These are phyloP conservation scores for Stenurella melanura DNA, from an alignment of 2,888 invertebrate species.

Conservation along the genomic window DNA sequence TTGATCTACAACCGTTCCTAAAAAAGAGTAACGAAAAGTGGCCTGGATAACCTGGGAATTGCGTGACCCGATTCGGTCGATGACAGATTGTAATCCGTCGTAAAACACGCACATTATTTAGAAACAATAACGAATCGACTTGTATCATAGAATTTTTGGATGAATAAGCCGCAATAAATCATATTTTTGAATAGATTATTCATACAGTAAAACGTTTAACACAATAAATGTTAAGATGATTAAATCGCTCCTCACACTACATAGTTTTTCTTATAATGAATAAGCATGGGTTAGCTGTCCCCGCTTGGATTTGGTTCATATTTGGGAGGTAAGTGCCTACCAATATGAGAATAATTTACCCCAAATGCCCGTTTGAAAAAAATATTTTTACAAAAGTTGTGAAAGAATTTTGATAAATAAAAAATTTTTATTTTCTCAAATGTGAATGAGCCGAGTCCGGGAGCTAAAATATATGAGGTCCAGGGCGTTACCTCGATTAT, in stretches of 20 bases:
- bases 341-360: no score
- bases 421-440: no score
- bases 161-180: conserved; percentile 12
- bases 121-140: conserved; percentile 16
- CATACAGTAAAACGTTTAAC: not conserved
- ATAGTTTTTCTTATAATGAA: no score
- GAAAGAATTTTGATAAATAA: no score
- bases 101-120: not conserved
- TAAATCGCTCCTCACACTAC: not conserved
- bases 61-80: conserved; percentile 26
- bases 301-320: no score
- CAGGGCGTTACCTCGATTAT: no score
- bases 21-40: not conserved
- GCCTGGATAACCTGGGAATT: conserved; percentile 3
- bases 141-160: not conserved
- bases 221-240: not conserved
- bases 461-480: no score
- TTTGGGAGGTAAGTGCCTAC: no score
- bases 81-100: conserved; percentile 25
- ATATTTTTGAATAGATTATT: not conserved
- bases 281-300: no score
- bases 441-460: no score
- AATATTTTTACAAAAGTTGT: no score
- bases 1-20: not conserved
- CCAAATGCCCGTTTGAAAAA: no score